Conservation (phyloP, 2,888 invertebrate species). For the Alviniconcha strummeri region DNA sequence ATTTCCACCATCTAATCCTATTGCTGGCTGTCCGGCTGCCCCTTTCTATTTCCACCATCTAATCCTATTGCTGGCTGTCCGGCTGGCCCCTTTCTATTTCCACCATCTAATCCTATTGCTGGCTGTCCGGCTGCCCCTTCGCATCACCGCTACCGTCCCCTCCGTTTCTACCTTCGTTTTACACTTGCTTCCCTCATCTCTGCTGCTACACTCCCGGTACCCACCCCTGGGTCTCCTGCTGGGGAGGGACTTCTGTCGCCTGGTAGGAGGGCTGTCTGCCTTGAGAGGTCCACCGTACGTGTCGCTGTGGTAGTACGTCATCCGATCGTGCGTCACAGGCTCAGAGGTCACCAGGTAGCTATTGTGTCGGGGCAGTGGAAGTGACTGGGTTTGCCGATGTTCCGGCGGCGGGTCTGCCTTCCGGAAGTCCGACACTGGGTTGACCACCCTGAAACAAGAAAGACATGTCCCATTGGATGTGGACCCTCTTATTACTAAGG, state of each 20-base stretch:
- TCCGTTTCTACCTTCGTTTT: too few species aligned
- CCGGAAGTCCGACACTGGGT: not conserved
- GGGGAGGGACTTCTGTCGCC: constrained; percentile 33
- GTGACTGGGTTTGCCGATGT: not conserved
- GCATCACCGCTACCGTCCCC: too few species aligned
- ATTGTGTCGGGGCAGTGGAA: constrained; percentile 26
- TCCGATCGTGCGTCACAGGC: not conserved
- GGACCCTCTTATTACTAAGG: too few species aligned
- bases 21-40: too few species aligned
- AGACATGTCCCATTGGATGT: not conserved
- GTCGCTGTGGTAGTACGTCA: constrained; percentile 22
- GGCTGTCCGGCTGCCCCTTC: too few species aligned
- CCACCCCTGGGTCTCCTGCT: constrained; percentile 21
- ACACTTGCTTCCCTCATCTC: too few species aligned
- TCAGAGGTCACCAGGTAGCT: constrained; percentile 28
- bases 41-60: too few species aligned
- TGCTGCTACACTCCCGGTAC: not conserved
- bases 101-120: too few species aligned
- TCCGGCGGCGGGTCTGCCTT: not conserved
- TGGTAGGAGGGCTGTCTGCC: not conserved
- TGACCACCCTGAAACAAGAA: constrained; percentile 27
- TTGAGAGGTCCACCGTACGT: not conserved
- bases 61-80: too few species aligned
- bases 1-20: too few species aligned
- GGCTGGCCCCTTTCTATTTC: too few species aligned